phyloP scores from a whole-genome alignment of 2,888 invertebrate species.

The Oasisia sp. region DNA sequence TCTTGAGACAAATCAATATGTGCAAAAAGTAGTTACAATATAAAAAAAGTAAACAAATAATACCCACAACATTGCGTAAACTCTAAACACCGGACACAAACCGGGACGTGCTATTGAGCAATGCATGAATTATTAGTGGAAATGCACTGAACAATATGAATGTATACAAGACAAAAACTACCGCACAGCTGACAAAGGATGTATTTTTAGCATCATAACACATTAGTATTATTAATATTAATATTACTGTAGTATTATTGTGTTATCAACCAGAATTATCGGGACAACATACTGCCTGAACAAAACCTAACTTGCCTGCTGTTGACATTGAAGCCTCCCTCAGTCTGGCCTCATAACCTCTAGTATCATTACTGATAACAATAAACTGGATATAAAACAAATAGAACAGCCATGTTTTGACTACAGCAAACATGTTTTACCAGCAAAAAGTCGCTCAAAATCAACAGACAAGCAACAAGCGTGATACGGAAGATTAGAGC shows the following conservation, averaged over 20 bases:
- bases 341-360: not conserved
- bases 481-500: too few species aligned
- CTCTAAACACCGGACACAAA: not conserved
- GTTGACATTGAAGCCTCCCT: not conserved
- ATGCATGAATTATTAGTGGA: not conserved
- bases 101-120: not conserved
- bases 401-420: not conserved
- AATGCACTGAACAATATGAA: not conserved
- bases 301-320: not conserved
- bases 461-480: too few species aligned
- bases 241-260: not conserved
- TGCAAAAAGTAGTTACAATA: not conserved
- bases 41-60: conserved; percentile 1
- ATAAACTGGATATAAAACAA: not conserved
- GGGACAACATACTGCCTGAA: not conserved
- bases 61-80: not conserved
- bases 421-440: too few species aligned
- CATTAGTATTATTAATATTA: not conserved
- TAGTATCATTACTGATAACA: not conserved
- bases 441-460: too few species aligned
- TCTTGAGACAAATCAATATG: not conserved
- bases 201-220: not conserved
- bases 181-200: not conserved
- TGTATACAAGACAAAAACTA: not conserved
- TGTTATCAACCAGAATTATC: not conserved